Evolutionary conservation across 1,140 invertebrate species (phyloP).

Genomic region (Aphis craccivora): DNA sequence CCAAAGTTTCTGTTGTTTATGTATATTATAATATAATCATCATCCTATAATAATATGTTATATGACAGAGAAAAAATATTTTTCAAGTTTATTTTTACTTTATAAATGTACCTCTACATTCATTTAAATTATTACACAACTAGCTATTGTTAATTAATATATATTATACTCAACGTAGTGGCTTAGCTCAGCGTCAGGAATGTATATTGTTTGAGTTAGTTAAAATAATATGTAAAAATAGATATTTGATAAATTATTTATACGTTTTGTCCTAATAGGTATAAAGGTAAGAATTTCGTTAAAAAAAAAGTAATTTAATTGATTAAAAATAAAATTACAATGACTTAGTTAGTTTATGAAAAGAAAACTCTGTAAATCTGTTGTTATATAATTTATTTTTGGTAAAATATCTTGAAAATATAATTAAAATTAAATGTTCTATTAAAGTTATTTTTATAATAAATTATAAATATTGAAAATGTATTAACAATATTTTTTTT

Average conservation of each 20-base stretch:
- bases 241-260: neutral
- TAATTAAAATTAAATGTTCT: neutral
- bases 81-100: slow-evolving; percentile 1
- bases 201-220: neutral
- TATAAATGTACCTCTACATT: neutral
- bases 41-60: neutral
- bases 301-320: neutral
- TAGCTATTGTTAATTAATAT: slow-evolving; percentile 14
- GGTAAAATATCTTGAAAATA: neutral
- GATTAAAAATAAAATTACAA: neutral
- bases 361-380: neutral
- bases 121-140: neutral
- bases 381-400: neutral
- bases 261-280: too few species aligned
- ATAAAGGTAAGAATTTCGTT: too few species aligned
- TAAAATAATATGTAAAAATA: neutral
- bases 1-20: neutral
- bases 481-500: too few species aligned
- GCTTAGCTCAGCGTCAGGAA: neutral
- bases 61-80: neutral
- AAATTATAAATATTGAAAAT: too few species aligned
- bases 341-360: neutral
- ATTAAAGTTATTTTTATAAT: neutral
- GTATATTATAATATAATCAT: neutral
- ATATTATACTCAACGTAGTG: neutral